Conservation (phyloP, 2,888 invertebrate species). For the Thysanoteuthis rhombus region DNA sequence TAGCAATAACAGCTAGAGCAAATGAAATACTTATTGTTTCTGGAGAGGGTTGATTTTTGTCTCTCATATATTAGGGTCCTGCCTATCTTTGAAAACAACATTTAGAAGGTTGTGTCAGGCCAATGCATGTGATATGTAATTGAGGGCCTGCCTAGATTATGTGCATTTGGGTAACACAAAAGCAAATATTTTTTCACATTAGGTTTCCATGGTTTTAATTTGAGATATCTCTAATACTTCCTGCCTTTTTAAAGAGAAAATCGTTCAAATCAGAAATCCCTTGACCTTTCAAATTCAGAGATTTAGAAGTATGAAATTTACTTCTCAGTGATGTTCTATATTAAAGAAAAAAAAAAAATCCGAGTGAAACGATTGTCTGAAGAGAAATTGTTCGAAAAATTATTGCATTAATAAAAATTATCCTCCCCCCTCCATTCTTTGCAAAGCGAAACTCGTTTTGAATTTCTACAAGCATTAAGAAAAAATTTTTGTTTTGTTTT, state of each 20-base stretch:
- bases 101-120: no score
- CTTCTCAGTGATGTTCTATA: neutral
- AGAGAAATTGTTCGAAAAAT: neutral
- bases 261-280: neutral
- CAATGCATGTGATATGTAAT: no score
- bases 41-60: neutral
- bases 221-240: neutral
- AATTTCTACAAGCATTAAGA: no score
- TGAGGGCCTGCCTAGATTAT: neutral
- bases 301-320: neutral
- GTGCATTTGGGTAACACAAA: neutral
- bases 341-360: neutral
- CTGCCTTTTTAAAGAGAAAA: neutral
- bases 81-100: no score
- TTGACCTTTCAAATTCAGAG: neutral
- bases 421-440: neutral
- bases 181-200: neutral
- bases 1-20: neutral
- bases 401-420: neutral
- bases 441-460: neutral
- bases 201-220: neutral
- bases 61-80: no score
- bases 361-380: neutral
- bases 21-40: neutral
- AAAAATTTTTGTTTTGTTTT: no score